phyloP scores from a whole-genome alignment of 2,113 vertebrate species.

The Edolisoma coerulescens region DNA sequence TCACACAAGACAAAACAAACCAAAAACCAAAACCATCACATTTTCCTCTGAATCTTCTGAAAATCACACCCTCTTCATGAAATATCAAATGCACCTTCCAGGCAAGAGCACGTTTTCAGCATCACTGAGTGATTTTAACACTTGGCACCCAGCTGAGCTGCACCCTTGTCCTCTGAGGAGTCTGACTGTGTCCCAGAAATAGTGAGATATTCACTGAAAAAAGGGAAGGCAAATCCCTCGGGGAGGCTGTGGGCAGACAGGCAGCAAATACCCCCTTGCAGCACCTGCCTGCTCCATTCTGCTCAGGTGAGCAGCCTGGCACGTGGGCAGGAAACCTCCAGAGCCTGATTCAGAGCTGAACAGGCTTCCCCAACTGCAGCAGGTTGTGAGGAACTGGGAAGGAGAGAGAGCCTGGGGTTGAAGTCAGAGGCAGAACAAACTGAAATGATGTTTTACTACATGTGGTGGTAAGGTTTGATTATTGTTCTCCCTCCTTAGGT shows the following conservation, averaged over 20 bases:
- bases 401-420: accelerated
- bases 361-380: not conserved
- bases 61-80: not conserved
- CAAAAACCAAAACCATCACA: not conserved
- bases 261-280: not conserved
- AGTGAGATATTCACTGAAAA: not conserved
- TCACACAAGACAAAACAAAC: not conserved
- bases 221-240: not conserved
- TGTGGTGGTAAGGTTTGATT: not conserved
- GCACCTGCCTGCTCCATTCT: not conserved
- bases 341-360: not conserved
- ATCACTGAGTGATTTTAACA: not conserved
- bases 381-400: accelerated
- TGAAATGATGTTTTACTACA: not conserved
- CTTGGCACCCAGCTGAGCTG: not conserved
- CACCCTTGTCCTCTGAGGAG: not conserved
- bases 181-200: not conserved
- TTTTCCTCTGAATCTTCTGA: not conserved
- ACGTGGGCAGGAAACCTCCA: not conserved
- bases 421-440: not conserved
- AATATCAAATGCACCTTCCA: not conserved
- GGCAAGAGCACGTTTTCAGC: not conserved
- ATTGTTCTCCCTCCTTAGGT: not conserved
- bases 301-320: not conserved
- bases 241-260: not conserved